Percentiles rank a stretch among this genome's conserved stretches.
phyloP scores from a whole-genome alignment of 1,140 invertebrate species.

The Nixonia krombeini region DNA sequence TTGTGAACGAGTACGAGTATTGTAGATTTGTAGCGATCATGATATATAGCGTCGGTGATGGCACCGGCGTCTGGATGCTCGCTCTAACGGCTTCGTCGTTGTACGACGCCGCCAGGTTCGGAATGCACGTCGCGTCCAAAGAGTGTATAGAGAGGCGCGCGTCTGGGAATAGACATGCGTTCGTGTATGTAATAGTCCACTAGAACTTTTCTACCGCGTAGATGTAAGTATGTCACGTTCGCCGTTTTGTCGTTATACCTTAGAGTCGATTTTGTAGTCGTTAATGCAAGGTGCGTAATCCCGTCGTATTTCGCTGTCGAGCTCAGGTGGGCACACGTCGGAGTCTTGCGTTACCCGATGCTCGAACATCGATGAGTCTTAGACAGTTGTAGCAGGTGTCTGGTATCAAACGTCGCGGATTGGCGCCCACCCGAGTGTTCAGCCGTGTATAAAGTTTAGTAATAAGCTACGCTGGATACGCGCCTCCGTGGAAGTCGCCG shows the following conservation, averaged over 20 bases:
- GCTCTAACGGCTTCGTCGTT: too few relatives aligned
- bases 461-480: too few relatives aligned
- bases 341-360: too few relatives aligned
- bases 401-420: too few relatives aligned
- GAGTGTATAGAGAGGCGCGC: constrained; percentile 33
- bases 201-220: constrained; percentile 53
- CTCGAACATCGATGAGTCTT: too few relatives aligned
- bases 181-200: constrained; percentile 38
- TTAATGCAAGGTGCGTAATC: constrained; percentile 37
- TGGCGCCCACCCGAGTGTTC: too few relatives aligned
- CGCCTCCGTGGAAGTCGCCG: too few relatives aligned
- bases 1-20: constrained; percentile 46
- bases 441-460: too few relatives aligned
- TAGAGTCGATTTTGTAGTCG: constrained; percentile 46
- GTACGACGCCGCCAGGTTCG: constrained; percentile 40
- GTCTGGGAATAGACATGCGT: constrained; percentile 34
- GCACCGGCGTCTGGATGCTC: too few relatives aligned
- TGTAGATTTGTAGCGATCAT: constrained; percentile 53
- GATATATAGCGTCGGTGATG: too few relatives aligned
- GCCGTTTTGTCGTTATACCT: constrained; percentile 44
- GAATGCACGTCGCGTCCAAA: constrained; percentile 27
- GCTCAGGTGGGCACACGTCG: neutral
- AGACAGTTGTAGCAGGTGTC: too few relatives aligned
- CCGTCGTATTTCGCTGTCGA: constrained; percentile 43
- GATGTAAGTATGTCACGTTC: constrained; percentile 47